Conservation (phyloP, 1,140 invertebrate species). For the Neotoxoptera formosana region DNA sequence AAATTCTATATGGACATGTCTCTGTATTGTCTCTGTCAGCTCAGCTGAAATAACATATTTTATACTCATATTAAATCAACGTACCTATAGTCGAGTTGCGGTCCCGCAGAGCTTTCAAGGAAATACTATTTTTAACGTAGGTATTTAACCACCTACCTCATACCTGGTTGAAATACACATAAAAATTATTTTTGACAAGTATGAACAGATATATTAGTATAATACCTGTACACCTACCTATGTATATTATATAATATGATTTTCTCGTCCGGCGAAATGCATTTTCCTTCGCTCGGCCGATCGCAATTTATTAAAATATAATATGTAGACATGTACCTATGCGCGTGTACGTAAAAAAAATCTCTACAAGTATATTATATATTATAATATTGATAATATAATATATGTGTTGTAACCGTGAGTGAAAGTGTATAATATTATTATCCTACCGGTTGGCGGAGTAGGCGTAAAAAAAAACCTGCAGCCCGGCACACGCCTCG, state of each 20-base stretch:
- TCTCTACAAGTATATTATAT: not conserved
- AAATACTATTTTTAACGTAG: not conserved
- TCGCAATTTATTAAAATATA: not conserved
- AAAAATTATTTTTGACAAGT: not conserved
- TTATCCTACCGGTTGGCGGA: not conserved
- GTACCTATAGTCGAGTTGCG: not conserved
- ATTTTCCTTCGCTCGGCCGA: not conserved
- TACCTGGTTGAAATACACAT: not conserved
- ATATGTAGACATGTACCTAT: not conserved
- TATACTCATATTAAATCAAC: not conserved
- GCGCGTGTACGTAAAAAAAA: not conserved
- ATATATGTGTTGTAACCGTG: slow-evolving; percentile 1
- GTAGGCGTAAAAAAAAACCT: slow-evolving; percentile 36
- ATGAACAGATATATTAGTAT: not conserved
- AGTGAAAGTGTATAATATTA: slow-evolving; percentile 40
- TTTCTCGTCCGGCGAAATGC: not conserved
- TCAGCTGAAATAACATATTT: not conserved
- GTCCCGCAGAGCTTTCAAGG: not conserved
- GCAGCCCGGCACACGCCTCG: not conserved
- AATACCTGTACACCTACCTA: too few relatives aligned
- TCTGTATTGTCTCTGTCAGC: too few relatives aligned
- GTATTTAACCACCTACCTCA: not conserved
- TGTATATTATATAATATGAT: not conserved
- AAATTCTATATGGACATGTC: not conserved
- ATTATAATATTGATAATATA: not conserved